Base-by-base conservation (phyloP, 2,888 invertebrate genomes). In the Apotomis capreana region DNA sequence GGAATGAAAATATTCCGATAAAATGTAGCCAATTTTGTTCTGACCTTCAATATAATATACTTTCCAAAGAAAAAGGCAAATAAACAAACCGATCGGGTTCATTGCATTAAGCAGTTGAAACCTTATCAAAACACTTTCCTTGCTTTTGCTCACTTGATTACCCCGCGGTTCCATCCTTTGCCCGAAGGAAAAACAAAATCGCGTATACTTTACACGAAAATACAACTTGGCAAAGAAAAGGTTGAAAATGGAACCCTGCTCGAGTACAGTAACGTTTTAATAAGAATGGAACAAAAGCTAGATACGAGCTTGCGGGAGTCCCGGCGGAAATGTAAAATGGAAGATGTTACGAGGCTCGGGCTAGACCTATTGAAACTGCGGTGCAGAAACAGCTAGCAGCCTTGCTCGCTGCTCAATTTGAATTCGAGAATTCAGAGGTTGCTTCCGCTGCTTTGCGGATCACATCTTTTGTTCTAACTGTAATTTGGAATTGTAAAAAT, bases 31-130 rank as follows among this genome's bases (percentile, higher is more conserved):
- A 55, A 65, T 57, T 65, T 65, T 57, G n/a, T 57, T 44, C n/a
- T 36, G 57, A 57, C 55, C 55, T 57, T 36, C 55, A 54, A 26
- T 46, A 65, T 57, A 65, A 26, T 26, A 26, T 26, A 26, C 26
- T 26, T 57, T 9, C 44, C 55, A 6, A 55, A 40, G 46, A 26
- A 46, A 44, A 46, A 65, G 36, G 15, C 15, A 46, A 40, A 54
- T 26, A 57, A 68, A 62, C 67, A 57, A 67, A 46, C 49, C 49
- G 64, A 71, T 57, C 40, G 67, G 37, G 51, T 62, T 71, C 61
- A 71, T 71, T 71, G 62, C 67, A 70, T 70, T 67, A 67, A 62
- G 61, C 70, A 67, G 51, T 71, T 67, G 40, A 51, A 62, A 57
- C 49, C 67, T 68, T 71, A 68, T 61, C 71, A 68, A 61, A 68